Evolutionary conservation across 2,888 invertebrate genomes (phyloP).

Genomic region (Esperia sulphurella): DNA sequence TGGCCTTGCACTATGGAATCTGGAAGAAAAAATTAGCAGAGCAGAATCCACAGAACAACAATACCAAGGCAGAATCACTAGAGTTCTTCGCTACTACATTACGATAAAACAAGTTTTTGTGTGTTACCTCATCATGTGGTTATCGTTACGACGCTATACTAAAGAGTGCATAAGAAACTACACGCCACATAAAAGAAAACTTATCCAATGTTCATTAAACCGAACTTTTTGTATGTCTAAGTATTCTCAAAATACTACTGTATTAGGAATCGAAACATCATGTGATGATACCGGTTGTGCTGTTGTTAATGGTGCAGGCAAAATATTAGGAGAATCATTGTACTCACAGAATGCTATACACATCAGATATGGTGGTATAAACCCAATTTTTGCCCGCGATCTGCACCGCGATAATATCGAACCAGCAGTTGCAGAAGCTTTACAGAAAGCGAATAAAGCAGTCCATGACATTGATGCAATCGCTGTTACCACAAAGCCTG

Average conservation of each 20-base stretch:
- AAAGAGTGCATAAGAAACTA: too few species aligned
- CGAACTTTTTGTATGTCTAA: neutral
- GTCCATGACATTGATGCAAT: constrained; percentile 89
- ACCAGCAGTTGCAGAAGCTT: constrained; percentile 82
- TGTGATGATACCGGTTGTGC: constrained; percentile 98
- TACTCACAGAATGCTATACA: constrained; percentile 89
- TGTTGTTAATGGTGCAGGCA: constrained; percentile 85
- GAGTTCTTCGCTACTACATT: too few species aligned
- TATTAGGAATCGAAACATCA: constrained; percentile 97
- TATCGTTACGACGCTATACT: neutral
- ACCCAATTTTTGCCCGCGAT: constrained; percentile 91
- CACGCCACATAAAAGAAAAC: neutral
- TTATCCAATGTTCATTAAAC: neutral
- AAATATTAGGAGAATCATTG: constrained; percentile 88
- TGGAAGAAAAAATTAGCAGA: too few species aligned
- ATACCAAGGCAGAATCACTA: too few species aligned
- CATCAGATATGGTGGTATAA: constrained; percentile 89
- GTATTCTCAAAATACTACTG: constrained; percentile 18
- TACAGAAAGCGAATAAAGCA: constrained; percentile 79
- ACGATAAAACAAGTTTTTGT: too few species aligned
- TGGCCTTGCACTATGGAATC: too few species aligned
- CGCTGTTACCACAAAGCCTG: constrained; percentile 95
- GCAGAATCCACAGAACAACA: too few species aligned
- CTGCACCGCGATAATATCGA: constrained; percentile 90
- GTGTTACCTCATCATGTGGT: neutral